These are phyloP conservation scores for Knipowitschia caucasica DNA, from an alignment of 2,797 vertebrate genomes.

Conservation along the genomic window DNA sequence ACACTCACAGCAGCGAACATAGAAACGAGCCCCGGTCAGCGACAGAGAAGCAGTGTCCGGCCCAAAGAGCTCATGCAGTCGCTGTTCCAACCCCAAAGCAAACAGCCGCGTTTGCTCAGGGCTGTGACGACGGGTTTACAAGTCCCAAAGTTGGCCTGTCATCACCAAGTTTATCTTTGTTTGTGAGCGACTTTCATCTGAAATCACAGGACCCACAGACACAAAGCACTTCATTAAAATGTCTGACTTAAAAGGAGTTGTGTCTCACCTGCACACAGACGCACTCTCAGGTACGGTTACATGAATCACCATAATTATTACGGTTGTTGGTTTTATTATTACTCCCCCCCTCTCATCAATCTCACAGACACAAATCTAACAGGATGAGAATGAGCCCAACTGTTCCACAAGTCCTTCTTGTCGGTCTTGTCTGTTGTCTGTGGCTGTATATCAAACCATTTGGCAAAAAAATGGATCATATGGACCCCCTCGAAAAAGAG, in stretches of 20 bases:
- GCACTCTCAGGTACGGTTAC: too few relatives aligned
- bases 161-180: constrained; percentile 34
- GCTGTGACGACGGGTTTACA: constrained; percentile 36
- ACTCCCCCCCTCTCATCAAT: too few relatives aligned
- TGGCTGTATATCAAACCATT: too few relatives aligned
- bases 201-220: constrained; percentile 1
- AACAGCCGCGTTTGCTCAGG: constrained; percentile 19
- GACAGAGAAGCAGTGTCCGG: constrained; percentile 42
- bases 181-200: constrained; percentile 2
- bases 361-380: too few relatives aligned
- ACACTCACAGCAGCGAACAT: constrained; percentile 71
- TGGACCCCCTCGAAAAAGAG: too few relatives aligned
- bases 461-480: too few relatives aligned
- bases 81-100: constrained; percentile 49
- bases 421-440: too few relatives aligned
- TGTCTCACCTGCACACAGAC: background rate
- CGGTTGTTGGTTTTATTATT: too few relatives aligned
- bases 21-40: constrained; percentile 61
- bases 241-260: background rate
- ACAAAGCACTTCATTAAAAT: background rate
- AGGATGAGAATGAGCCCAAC: too few relatives aligned
- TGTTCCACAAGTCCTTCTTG: too few relatives aligned
- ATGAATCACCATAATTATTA: too few relatives aligned
- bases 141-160: constrained; percentile 41
- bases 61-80: constrained; percentile 17